phyloP scores from a whole-genome alignment of 2,888 invertebrate species.

The Dryococelus australis region DNA sequence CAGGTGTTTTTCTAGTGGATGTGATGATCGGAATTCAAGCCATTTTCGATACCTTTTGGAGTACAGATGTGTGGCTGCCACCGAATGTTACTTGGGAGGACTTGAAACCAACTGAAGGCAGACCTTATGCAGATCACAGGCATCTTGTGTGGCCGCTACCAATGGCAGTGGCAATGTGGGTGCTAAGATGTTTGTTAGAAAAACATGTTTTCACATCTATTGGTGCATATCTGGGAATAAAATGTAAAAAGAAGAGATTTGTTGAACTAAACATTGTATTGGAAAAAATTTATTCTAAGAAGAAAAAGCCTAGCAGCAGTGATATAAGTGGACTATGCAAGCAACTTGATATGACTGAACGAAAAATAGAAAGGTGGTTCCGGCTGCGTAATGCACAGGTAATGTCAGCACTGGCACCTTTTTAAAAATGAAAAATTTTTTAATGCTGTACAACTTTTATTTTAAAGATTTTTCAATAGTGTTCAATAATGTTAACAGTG shows the following conservation, averaged over 20 bases:
- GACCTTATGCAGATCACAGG: conserved; percentile 65
- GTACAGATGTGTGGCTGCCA: conserved; percentile 72
- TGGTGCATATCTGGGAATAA: conserved; percentile 54
- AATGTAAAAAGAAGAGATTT: conserved; percentile 75
- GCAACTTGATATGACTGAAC: conserved; percentile 81
- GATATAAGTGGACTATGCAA: conserved; percentile 81
- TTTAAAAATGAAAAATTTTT: no score
- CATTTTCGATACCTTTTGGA: conserved; percentile 72
- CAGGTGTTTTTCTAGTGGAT: not conserved
- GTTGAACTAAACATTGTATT: conserved; percentile 75
- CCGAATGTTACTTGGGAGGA: conserved; percentile 60
- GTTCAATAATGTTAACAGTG: no score
- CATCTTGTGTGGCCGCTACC: conserved; percentile 57
- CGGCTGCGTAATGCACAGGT: conserved; percentile 72
- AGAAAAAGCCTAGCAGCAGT: conserved; percentile 77
- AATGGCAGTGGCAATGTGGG: conserved; percentile 57
- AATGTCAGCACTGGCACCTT: not conserved
- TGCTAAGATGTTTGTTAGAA: conserved; percentile 58
- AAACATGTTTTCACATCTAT: conserved; percentile 54
- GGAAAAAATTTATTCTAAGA: conserved; percentile 76
- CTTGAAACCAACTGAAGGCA: conserved; percentile 59
- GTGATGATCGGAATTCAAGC: not conserved
- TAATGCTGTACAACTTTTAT: no score
- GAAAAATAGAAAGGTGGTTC: conserved; percentile 93
- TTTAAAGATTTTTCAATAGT: no score